Conservation (phyloP, 2,797 vertebrate genomes). For the Danio albolineatus region DNA sequence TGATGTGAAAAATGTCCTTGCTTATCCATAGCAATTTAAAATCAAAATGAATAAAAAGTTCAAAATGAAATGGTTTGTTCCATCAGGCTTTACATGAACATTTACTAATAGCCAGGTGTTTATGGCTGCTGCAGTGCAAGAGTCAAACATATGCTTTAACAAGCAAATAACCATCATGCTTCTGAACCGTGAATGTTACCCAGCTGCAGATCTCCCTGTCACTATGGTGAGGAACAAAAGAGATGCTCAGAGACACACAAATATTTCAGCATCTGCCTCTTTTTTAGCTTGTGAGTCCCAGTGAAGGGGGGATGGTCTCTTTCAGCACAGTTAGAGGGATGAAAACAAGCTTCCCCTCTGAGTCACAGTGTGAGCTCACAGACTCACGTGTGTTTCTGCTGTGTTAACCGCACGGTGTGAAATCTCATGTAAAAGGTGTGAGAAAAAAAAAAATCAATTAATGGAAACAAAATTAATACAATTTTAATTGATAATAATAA, state of each 20-base stretch:
- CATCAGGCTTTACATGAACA: not conserved
- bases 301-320: not conserved
- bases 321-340: not conserved
- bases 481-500: not conserved
- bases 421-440: not conserved
- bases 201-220: not conserved
- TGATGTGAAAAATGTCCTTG: too few species aligned
- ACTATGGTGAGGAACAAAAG: not conserved
- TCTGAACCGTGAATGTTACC: not conserved
- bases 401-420: not conserved
- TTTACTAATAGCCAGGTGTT: not conserved
- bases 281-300: not conserved
- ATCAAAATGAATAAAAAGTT: too few species aligned
- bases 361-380: slow-evolving; percentile 33
- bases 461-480: not conserved
- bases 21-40: too few species aligned
- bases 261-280: not conserved
- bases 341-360: slow-evolving; percentile 11
- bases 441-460: not conserved
- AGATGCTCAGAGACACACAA: not conserved
- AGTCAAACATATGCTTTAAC: slow-evolving; percentile 5
- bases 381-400: slow-evolving; percentile 15
- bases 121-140: not conserved
- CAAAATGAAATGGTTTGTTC: slow-evolving; percentile 11
- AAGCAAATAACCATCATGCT: slow-evolving; percentile 7